A percentile compares a stretch with the other conserved stretches of the same genome.
phyloP scores from a whole-genome alignment of 2,888 invertebrate species.

The Acheta domesticus region DNA sequence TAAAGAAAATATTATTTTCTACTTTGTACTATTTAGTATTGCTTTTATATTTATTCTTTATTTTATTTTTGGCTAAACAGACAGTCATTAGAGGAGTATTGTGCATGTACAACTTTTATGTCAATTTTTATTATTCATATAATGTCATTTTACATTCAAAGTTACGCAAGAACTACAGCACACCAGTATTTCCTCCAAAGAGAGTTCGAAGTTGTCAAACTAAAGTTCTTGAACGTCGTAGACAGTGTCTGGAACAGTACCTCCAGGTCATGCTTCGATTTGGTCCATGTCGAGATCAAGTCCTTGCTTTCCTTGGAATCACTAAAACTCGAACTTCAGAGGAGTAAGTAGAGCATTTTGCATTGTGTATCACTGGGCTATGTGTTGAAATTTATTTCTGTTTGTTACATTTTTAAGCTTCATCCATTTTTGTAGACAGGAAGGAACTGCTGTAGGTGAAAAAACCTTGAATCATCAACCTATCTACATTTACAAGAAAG shows the following conservation, averaged over 20 bases:
- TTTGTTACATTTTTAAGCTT: background rate
- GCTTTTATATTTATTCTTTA: too few species aligned
- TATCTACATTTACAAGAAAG: slow-evolving; percentile 42
- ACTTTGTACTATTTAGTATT: too few species aligned
- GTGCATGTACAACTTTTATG: too few species aligned
- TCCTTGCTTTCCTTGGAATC: slow-evolving; percentile 50
- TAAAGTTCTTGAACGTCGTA: slow-evolving; percentile 56
- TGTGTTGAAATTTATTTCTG: background rate
- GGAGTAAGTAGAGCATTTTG: slow-evolving; percentile 33
- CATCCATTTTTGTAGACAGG: slow-evolving; percentile 21
- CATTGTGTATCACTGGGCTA: background rate
- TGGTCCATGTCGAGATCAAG: slow-evolving; percentile 49
- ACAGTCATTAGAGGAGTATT: too few species aligned
- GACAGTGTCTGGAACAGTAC: slow-evolving; percentile 54
- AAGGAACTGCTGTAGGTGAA: slow-evolving; percentile 25
- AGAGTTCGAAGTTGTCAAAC: slow-evolving; percentile 55
- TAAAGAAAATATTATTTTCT: too few species aligned
- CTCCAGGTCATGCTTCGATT: slow-evolving; percentile 53
- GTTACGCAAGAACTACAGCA: slow-evolving; percentile 53
- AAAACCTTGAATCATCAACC: slow-evolving; percentile 44
- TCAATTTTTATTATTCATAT: too few species aligned
- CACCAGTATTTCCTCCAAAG: slow-evolving; percentile 58
- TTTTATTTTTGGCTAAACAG: too few species aligned
- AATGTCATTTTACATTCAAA: slow-evolving; percentile 39
- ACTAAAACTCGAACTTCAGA: slow-evolving; percentile 32